Percentiles rank a stretch among this genome's conserved stretches.
These are phyloP conservation scores for Phalacrocorax pelagicus DNA, from an alignment of 2,113 vertebrate species.

Conservation along the genomic window DNA sequence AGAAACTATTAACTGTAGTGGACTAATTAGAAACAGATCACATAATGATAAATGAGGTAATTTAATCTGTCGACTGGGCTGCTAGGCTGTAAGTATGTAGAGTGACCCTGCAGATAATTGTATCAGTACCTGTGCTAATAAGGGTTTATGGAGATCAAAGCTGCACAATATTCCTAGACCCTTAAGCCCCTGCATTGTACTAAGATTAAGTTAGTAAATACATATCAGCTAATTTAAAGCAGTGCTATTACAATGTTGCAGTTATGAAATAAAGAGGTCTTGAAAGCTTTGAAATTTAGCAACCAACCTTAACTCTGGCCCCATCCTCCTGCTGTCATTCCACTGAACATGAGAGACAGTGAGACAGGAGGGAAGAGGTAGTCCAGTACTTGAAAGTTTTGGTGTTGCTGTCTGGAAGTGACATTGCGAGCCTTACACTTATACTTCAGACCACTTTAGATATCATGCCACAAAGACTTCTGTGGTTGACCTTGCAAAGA, in stretches of 20 bases:
- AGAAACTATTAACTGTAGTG: constrained; percentile 36
- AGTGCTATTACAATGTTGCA: constrained; percentile 6
- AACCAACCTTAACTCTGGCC: constrained; percentile 39
- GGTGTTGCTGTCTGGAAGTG: background rate
- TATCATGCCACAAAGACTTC: background rate
- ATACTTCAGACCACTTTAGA: background rate
- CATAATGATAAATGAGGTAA: constrained; percentile 55
- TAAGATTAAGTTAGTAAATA: constrained; percentile 42
- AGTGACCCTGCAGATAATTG: constrained; percentile 43
- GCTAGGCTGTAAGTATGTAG: constrained; percentile 4
- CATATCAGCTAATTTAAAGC: constrained; percentile 36
- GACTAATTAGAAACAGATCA: constrained; percentile 63
- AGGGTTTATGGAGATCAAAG: constrained; percentile 55
- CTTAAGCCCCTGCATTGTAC: background rate
- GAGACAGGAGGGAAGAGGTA: background rate
- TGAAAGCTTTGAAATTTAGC: constrained; percentile 53
- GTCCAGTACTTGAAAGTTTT: background rate
- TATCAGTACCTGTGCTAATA: constrained; percentile 56
- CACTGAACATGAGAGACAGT: background rate
- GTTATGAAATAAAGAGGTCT: constrained; percentile 16
- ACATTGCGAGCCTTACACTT: background rate
- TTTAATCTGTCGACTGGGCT: constrained; percentile 36
- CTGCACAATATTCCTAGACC: background rate
- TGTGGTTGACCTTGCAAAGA: background rate
- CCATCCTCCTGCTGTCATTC: background rate